These are phyloP conservation scores for Gallinago media DNA, from an alignment of 2,113 vertebrate genomes.

Conservation along the genomic window DNA sequence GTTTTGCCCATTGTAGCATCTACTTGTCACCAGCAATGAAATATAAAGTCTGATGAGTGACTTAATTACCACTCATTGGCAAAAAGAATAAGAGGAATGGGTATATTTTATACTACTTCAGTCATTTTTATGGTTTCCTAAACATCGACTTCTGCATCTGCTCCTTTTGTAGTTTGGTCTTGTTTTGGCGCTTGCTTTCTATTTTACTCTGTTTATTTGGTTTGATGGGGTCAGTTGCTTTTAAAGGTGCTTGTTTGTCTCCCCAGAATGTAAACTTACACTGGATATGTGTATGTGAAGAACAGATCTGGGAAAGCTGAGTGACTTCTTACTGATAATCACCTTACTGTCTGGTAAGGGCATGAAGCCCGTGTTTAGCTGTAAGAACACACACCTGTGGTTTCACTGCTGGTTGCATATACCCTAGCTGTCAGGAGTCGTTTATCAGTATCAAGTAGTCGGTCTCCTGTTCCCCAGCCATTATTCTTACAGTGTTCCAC, in stretches of 20 bases:
- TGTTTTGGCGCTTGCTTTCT: not conserved
- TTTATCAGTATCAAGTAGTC: not conserved
- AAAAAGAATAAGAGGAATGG: not conserved
- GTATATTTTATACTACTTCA: not conserved
- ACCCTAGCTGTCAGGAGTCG: not conserved
- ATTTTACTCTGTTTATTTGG: not conserved
- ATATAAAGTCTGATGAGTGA: not conserved
- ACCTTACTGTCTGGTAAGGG: not conserved
- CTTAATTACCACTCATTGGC: not conserved
- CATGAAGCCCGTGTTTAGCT: not conserved
- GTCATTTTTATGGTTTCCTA: not conserved
- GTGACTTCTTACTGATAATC: not conserved
- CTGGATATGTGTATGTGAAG: not conserved
- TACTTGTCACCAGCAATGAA: not conserved
- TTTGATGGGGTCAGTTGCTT: not conserved
- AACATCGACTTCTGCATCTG: rapidly evolving
- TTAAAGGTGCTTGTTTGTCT: not conserved
- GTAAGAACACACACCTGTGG: not conserved
- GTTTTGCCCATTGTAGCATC: not conserved
- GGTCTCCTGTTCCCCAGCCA: not conserved
- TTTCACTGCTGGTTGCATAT: not conserved
- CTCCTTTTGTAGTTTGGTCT: not conserved
- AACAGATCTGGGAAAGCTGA: not conserved
- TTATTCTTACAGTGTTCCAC: not conserved
- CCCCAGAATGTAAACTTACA: not conserved